Base-by-base conservation (phyloP, 2,888 invertebrate genomes). In the Seira ritae region DNA sequence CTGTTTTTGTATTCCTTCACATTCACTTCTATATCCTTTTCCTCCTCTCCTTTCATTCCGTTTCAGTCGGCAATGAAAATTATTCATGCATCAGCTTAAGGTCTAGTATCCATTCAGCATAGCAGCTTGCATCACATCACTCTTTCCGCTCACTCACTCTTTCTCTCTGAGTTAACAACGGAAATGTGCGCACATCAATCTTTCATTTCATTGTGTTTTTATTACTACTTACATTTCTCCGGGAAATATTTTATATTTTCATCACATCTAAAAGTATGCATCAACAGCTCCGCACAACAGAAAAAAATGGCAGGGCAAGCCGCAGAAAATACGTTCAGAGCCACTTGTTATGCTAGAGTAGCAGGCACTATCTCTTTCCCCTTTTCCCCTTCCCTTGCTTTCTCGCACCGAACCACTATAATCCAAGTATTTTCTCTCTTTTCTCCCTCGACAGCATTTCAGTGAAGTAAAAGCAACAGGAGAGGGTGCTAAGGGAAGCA, bases 401-500 rank as follows among this genome's bases (percentile, higher is more conserved):
- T 22, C 12, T 42, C n/a, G n/a, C 15, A 20, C 65, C 65, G n/a
- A 31, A 31, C 31, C 31, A 31, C 31, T 31, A 8, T 67, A 67
- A 31, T 24, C 67, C 23, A 24, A 24, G 24, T 6, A 1, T 12
- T 17, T 17, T 55, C 55, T 55, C 55, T 17, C 22, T 1, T 10
- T 24, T 10, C n/a, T 67, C 50, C 24, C 37, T 65, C 67, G 31
- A 31, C 31, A 67, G 17, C n/a, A 17, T 71, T 71, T 55, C 71
- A 73, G 20, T 2, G 22, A 20, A 62, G 62, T 62, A 62, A 75
- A 46, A 81, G 81, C 81, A 81, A 81, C 81, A 81, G 81, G 81
- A 81, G 81, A 66, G 76, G 75, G 69, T 80, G 74, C 6, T 55
- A n/a, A 15, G 55, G 6, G 3, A 55, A 17, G 55, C 55, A 55